Base-by-base conservation (phyloP, 2,888 invertebrate genomes). In the Axea sp. region DNA sequence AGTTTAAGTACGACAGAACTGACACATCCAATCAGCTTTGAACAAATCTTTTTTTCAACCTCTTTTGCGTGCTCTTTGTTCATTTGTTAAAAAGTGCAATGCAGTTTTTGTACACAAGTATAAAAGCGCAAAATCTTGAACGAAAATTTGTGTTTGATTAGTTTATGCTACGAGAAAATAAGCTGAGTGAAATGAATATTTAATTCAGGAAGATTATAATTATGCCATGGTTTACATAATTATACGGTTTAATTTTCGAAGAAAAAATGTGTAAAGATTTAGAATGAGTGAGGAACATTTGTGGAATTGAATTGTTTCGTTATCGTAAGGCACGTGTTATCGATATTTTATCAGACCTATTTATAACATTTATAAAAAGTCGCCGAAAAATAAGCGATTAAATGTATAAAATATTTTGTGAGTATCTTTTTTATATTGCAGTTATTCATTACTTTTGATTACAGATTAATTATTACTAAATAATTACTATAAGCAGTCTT, bases 321-420 rank as follows among this genome's bases (percentile, higher is more conserved):
- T 15, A 3, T n/a, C 30, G 11, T 62, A 62, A 62, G 62, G 62
- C 62, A 62, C 62, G 49, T 49, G 49, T 62, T 31, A 17, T 59
- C 19, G 35, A 59, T 59, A 59, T 59, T 45, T n/a, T 31, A 31
- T 12, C 11, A 12, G 15, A 12, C 7, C 4, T 33, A 1, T 15
- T 3, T 31, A 11, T 11, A 11, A 12, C 4, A 1, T n/a, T n/a
- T n/a, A n/a, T n/a, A n/a, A n/a, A n/a, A n/a, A n/a, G n/a, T n/a
- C n/a, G n/a, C n/a, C n/a, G n/a, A n/a, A n/a, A n/a, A n/a, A n/a
- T n/a, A n/a, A n/a, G n/a, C n/a, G n/a, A n/a, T n/a, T n/a, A n/a
- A n/a, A n/a, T n/a, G n/a, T n/a, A n/a, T n/a, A n/a, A n/a, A n/a
- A n/a, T n/a, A n/a, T n/a, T n/a, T n/a, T n/a, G n/a, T n/a, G n/a